Base-by-base conservation (phyloP, 2,797 vertebrate genomes). In the Chaetodon trifasciatus region DNA sequence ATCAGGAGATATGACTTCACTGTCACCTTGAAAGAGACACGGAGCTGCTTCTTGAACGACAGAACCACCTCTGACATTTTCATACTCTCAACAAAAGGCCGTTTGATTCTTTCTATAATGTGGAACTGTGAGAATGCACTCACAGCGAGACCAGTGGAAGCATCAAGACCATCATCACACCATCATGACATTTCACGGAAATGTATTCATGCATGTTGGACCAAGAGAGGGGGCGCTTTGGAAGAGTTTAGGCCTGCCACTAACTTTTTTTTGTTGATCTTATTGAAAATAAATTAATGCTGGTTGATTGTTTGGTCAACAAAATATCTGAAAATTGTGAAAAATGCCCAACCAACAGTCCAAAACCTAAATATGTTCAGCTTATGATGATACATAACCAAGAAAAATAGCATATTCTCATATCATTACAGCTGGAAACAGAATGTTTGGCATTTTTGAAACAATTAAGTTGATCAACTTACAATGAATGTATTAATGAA, bases 1-100 rank as follows among this genome's bases (percentile, higher is more conserved):
- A 86, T 78, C 75, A 83, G 35, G 17, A 72, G 52, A 68, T 21
- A n/a, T 15, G 21, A 5, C 53, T 46, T 50, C 21, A 1, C 16
- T 1, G 32, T 52, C 46, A n/a, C 73, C n/a, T 4, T 39, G 19
- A 32, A 55, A 58, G 4, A 68, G 11, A 66, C 49, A 24, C 5
- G 4, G 1, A 17, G 37, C 28, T 49, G 44, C 67, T 23, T 71
- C 68, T 52, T 6, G 49, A 63, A 62, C 50, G 42, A 37, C 55
- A 55, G 10, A 46, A n/a, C 52, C 8, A 70, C 24, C 55, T 85
- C 17, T 64, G 24, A 70, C 70, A 37, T 39, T 35, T 63, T 66
- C 42, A 39, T 50, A 35, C 28, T 8, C 1, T 39, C 11, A 16
- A 47, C 70, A 55, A 46, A 52, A 16, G 32, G 32, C 23, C 8